Conservation (phyloP, 2,113 vertebrate genomes). For the Pteruthius melanotis region DNA sequence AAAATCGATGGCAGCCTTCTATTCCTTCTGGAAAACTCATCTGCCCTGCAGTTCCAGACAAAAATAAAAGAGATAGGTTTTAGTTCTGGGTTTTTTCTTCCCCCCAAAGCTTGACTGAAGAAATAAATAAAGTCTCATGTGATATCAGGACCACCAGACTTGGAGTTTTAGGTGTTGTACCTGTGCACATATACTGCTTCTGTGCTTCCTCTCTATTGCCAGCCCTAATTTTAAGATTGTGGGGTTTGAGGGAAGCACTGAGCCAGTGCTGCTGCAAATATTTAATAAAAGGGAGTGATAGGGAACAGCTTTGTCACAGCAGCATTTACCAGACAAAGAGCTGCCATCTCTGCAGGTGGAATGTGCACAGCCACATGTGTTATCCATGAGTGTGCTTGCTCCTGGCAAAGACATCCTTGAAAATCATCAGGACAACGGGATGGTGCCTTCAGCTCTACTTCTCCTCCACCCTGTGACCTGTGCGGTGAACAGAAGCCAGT, state of each 20-base stretch:
- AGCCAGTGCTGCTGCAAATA: background rate
- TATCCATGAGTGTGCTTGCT: background rate
- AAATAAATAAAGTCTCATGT: background rate
- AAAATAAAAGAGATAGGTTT: slow-evolving; percentile 44
- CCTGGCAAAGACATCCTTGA: background rate
- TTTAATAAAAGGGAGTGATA: background rate
- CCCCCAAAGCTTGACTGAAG: background rate
- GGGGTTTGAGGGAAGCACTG: background rate
- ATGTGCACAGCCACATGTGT: background rate
- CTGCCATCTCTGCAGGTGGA: slow-evolving; percentile 34
- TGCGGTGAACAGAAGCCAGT: background rate
- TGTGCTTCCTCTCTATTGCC: background rate
- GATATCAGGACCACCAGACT: background rate
- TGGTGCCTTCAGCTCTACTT: background rate
- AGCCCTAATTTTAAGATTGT: background rate
- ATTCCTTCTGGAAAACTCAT: slow-evolving; percentile 54
- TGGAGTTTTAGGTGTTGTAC: background rate
- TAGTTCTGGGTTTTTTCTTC: background rate
- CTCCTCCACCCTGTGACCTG: background rate
- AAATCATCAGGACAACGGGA: background rate
- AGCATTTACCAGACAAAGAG: slow-evolving; percentile 33
- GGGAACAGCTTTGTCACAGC: slow-evolving; percentile 43
- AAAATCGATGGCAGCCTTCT: slow-evolving; percentile 61
- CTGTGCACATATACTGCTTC: background rate
- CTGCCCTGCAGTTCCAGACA: slow-evolving; percentile 52